Conservation (phyloP, 2,113 vertebrate genomes). For the Sardina pilchardus region DNA sequence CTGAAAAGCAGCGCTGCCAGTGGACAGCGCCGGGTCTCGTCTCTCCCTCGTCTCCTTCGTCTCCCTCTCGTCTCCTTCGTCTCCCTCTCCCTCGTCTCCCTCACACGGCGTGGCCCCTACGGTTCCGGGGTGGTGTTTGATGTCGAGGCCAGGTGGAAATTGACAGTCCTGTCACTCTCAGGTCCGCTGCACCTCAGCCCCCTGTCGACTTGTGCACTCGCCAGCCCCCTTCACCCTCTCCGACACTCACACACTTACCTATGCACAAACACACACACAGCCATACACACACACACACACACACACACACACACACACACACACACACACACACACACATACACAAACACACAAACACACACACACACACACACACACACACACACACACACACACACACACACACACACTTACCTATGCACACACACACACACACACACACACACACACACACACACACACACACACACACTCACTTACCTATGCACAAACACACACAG, state of each 20-base stretch:
- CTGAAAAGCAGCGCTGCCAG: too few species aligned
- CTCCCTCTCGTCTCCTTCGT: too few species aligned
- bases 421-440: background rate
- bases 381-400: background rate
- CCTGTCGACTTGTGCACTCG: slow-evolving; percentile 35
- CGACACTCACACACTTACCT: background rate
- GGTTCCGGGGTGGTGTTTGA: slow-evolving; percentile 30
- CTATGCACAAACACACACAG: background rate
- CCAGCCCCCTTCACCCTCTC: background rate
- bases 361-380: background rate
- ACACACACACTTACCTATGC: background rate
- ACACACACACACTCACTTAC: background rate
- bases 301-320: background rate
- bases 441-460: background rate
- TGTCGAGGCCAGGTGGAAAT: slow-evolving; percentile 37
- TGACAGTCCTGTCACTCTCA: slow-evolving; percentile 52
- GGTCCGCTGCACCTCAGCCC: slow-evolving; percentile 38
- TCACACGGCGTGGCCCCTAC: slow-evolving; percentile 20
- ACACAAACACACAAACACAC: background rate
- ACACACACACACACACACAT: background rate
- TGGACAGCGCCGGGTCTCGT: background rate
- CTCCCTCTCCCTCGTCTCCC: background rate
- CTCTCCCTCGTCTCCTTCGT: too few species aligned
- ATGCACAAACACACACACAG: background rate
- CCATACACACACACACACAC: background rate